A percentile compares a stretch with the other conserved stretches of the same genome.
Evolutionary conservation across 53 echinoderm and acorn worm species (phyloP).

Genomic region (Pentamera pediparva): DNA sequence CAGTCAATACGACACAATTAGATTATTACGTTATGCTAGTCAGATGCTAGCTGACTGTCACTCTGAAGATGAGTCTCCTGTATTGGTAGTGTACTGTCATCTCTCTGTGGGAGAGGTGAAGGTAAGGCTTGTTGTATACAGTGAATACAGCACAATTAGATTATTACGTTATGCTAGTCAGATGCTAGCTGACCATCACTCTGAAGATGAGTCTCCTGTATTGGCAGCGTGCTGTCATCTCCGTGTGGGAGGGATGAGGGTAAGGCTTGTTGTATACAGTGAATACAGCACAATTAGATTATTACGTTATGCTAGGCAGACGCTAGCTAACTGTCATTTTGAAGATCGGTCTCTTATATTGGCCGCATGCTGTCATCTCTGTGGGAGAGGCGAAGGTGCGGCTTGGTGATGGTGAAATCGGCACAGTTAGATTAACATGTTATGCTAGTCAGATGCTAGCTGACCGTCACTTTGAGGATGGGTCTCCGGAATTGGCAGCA

Average conservation of each 20-base stretch:
- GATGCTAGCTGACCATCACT: slow-evolving; percentile 64
- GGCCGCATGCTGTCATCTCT: background rate
- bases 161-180: too few species aligned
- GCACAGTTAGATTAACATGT: slow-evolving; percentile 53
- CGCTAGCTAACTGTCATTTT: background rate
- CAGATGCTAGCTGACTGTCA: slow-evolving; percentile 58
- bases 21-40: too few species aligned
- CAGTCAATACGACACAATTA: too few species aligned
- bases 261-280: too few species aligned
- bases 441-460: slow-evolving; percentile 59
- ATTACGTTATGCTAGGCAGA: background rate
- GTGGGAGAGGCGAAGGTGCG: too few species aligned
- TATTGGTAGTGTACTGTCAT: slow-evolving; percentile 84
- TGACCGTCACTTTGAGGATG: slow-evolving; percentile 72
- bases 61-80: slow-evolving; percentile 75
- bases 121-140: too few species aligned
- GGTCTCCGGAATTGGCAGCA: slow-evolving; percentile 75
- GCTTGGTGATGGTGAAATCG: too few species aligned
- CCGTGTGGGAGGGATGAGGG: slow-evolving; percentile 68
- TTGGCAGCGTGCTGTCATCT: slow-evolving; percentile 95
- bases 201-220: slow-evolving; percentile 78
- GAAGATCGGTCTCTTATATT: background rate
- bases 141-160: too few species aligned
- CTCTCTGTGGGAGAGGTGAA: slow-evolving; percentile 62
- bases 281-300: too few species aligned